phyloP scores from a whole-genome alignment of 2,888 invertebrate genomes.

The Hartigia nigra region DNA sequence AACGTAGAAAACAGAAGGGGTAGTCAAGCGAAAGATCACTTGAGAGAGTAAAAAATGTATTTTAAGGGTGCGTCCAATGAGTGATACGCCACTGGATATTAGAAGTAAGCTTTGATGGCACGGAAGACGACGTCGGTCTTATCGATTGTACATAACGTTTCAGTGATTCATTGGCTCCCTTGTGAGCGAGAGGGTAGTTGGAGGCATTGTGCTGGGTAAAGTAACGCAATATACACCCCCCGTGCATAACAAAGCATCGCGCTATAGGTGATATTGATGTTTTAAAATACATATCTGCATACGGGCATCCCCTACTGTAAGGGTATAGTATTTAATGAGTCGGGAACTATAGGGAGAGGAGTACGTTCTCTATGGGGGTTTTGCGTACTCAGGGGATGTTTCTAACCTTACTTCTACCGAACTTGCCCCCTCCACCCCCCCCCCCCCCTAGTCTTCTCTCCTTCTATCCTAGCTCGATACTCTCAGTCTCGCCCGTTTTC shows the following conservation, averaged over 20 bases:
- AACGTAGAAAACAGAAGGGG: not conserved
- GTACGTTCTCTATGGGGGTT: conserved; percentile 37
- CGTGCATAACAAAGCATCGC: conserved; percentile 53
- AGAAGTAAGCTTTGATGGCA: not conserved
- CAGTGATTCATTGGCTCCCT: conserved; percentile 49
- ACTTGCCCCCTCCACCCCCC: not conserved
- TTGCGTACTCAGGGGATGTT: conserved; percentile 55
- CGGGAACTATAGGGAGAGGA: conserved; percentile 41
- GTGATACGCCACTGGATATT: not conserved
- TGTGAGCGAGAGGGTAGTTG: conserved; percentile 27
- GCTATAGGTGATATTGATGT: conserved; percentile 58
- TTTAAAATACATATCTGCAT: conserved; percentile 61
- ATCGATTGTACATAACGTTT: conserved; percentile 50
- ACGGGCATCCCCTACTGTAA: conserved; percentile 46
- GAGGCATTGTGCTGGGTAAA: conserved; percentile 53
- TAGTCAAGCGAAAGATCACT: conserved; percentile 19
- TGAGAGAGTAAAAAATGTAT: not conserved
- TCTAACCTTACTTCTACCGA: conserved; percentile 39
- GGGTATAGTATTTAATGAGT: conserved; percentile 61
- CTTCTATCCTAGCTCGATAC: not conserved
- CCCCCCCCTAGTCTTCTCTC: not conserved
- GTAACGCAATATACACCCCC: conserved; percentile 55
- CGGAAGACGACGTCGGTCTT: conserved; percentile 28
- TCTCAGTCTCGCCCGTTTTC: conserved; percentile 13
- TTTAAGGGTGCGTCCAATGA: not conserved